Percentiles rank a stretch among this genome's conserved stretches.
phyloP scores from a whole-genome alignment of 2,888 invertebrate genomes.

The Cerastis rubricosa region DNA sequence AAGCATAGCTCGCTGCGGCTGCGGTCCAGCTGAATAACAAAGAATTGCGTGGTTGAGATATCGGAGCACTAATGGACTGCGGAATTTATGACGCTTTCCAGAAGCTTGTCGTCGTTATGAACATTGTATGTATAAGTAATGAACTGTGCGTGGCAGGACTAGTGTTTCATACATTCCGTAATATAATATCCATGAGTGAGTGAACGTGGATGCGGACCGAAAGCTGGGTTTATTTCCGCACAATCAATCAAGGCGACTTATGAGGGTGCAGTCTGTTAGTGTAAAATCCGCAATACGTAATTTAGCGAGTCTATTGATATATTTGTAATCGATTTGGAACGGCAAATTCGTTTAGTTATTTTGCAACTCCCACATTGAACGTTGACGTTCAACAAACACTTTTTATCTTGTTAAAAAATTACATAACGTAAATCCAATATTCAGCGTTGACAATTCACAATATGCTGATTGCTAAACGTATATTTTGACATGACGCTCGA shows the following conservation, averaged over 20 bases:
- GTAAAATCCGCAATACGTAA: slow-evolving; percentile 78
- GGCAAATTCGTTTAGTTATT: slow-evolving; percentile 75
- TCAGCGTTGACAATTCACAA: slow-evolving; percentile 81
- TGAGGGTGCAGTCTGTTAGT: slow-evolving; percentile 80
- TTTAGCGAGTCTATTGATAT: slow-evolving; percentile 77
- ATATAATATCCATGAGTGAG: slow-evolving; percentile 65
- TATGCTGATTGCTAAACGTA: slow-evolving; percentile 73
- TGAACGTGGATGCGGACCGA: slow-evolving; percentile 70
- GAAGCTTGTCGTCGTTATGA: slow-evolving; percentile 71
- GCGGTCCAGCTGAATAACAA: slow-evolving; percentile 87
- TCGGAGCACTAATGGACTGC: slow-evolving; percentile 86
- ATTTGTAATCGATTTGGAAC: slow-evolving; percentile 75
- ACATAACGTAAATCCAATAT: slow-evolving; percentile 83
- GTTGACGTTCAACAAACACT: slow-evolving; percentile 79
- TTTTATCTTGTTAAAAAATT: slow-evolving; percentile 83
- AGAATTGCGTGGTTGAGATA: slow-evolving; percentile 87
- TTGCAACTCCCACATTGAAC: slow-evolving; percentile 76
- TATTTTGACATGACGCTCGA: slow-evolving; percentile 69
- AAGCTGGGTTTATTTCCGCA: slow-evolving; percentile 84
- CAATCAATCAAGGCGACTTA: slow-evolving; percentile 86
- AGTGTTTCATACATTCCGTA: slow-evolving; percentile 54
- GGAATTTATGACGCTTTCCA: slow-evolving; percentile 84
- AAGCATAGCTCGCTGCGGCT: slow-evolving; percentile 82
- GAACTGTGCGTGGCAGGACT: slow-evolving; percentile 50
- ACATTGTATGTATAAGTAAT: slow-evolving; percentile 63